phyloP scores from a whole-genome alignment of 2,888 invertebrate genomes.

The Stenotaenia linearis region DNA sequence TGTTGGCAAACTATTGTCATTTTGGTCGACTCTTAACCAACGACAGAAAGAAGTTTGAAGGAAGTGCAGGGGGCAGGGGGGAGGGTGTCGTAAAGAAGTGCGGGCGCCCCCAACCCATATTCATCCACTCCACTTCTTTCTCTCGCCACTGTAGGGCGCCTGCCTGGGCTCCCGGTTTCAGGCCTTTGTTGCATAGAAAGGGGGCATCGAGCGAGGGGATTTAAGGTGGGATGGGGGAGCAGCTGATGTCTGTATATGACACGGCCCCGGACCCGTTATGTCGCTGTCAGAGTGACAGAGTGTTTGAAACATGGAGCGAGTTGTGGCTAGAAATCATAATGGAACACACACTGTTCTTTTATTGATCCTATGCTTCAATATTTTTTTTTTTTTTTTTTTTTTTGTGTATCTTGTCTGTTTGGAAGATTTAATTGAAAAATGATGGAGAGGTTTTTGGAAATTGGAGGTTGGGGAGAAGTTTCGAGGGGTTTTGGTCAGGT shows the following conservation, averaged over 20 bases:
- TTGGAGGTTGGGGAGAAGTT: background rate
- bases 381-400: background rate
- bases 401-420: background rate
- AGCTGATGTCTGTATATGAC: background rate
- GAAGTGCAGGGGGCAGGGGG: background rate
- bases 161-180: background rate
- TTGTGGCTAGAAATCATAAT: background rate
- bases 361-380: background rate
- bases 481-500: background rate
- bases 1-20: background rate
- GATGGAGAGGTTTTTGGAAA: background rate
- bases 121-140: constrained; percentile 11
- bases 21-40: constrained; percentile 19
- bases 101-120: constrained; percentile 15
- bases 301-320: background rate
- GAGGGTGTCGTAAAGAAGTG: background rate
- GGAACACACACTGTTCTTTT: background rate
- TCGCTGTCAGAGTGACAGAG: background rate
- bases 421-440: background rate
- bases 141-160: constrained; percentile 6
- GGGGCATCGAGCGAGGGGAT: background rate
- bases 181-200: background rate
- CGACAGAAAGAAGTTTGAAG: background rate
- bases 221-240: background rate
- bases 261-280: background rate